Evolutionary conservation across 2,797 vertebrate species (phyloP).

Genomic region (Malurus splendens): DNA sequence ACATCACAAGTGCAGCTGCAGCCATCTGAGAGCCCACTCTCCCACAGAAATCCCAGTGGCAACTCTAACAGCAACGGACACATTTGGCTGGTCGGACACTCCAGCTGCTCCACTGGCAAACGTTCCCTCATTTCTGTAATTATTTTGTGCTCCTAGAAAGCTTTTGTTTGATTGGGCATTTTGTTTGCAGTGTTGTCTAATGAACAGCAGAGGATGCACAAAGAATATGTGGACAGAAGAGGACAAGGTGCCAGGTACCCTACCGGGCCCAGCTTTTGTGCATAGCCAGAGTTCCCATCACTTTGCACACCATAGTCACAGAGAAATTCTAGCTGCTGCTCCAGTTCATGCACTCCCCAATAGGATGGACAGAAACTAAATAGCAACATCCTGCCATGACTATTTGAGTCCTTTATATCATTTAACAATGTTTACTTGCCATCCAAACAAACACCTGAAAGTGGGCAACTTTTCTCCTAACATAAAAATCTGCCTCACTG

Average conservation of each 20-base stretch:
- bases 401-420: background rate
- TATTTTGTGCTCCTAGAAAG: background rate
- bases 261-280: background rate
- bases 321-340: background rate
- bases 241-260: background rate
- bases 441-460: background rate
- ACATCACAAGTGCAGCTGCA: background rate
- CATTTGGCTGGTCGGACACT: background rate
- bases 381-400: background rate
- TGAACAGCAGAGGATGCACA: conserved; percentile 1
- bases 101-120: background rate
- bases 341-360: background rate
- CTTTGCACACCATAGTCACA: background rate
- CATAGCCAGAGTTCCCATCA: background rate
- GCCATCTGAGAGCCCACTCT: background rate
- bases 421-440: background rate
- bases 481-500: background rate
- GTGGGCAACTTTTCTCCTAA: background rate
- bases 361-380: background rate
- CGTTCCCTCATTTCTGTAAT: background rate
- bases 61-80: background rate
- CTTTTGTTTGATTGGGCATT: background rate
- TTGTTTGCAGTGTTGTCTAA: conserved; percentile 1
- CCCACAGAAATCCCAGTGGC: background rate
- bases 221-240: background rate